These are phyloP conservation scores for Gnathonemus longibarbis DNA, from an alignment of 2,113 vertebrate genomes.

Conservation along the genomic window DNA sequence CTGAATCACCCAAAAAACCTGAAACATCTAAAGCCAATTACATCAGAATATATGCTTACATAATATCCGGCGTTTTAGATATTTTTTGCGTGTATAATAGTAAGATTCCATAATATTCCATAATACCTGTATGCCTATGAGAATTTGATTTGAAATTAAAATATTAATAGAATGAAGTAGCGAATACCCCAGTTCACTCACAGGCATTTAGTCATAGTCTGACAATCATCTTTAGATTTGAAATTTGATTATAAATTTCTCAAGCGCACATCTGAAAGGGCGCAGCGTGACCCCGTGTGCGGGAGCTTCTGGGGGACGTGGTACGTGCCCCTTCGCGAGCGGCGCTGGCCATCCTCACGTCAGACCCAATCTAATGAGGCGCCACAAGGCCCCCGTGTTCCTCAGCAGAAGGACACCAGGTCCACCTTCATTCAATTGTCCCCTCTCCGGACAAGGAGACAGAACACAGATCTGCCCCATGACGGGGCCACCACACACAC, in stretches of 20 bases:
- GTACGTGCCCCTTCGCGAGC: not conserved
- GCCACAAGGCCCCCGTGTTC: not conserved
- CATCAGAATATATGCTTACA: not conserved
- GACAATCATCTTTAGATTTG: not conserved
- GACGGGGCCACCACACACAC: not conserved
- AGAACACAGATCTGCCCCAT: slow-evolving; percentile 4
- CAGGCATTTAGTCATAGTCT: not conserved
- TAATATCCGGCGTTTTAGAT: not conserved
- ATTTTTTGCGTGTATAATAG: not conserved
- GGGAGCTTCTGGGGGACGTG: not conserved
- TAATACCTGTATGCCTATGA: not conserved
- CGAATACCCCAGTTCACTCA: not conserved
- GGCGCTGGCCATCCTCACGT: not conserved
- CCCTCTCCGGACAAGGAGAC: slow-evolving; percentile 23
- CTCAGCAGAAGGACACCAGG: not conserved
- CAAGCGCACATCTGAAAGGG: not conserved
- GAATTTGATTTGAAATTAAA: not conserved
- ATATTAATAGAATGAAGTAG: not conserved
- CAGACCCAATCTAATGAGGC: not conserved
- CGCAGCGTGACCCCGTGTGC: not conserved
- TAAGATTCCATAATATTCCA: not conserved
- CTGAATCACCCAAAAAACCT: not conserved
- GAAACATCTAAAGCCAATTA: not conserved
- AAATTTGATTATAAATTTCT: not conserved
- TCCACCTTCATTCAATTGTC: slow-evolving; percentile 28